These are phyloP conservation scores for Pachliopta kotzebuea DNA, from an alignment of 2,888 invertebrate species.

Conservation along the genomic window DNA sequence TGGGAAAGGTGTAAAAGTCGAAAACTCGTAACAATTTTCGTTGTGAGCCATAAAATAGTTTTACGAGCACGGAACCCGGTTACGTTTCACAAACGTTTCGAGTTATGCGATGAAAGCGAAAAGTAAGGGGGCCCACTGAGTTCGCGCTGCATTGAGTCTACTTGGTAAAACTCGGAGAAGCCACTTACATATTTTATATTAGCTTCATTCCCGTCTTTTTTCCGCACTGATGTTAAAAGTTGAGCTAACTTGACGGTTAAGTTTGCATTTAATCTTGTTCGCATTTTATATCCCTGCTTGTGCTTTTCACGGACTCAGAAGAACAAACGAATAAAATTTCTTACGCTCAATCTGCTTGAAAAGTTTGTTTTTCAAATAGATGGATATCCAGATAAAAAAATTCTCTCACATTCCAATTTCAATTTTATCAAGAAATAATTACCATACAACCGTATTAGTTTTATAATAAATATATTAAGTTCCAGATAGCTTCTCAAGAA, in stretches of 20 bases:
- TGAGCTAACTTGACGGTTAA: slow-evolving; percentile 2
- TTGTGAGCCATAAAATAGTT: slow-evolving; percentile 57
- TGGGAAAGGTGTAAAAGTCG: slow-evolving; percentile 37
- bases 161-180: slow-evolving; percentile 28
- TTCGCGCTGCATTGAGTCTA: slow-evolving; percentile 47
- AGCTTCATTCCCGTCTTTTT: slow-evolving; percentile 18
- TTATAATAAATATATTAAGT: background rate
- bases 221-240: slow-evolving; percentile 1
- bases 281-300: slow-evolving; percentile 1
- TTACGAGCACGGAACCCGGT: slow-evolving; percentile 57
- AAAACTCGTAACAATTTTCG: slow-evolving; percentile 50
- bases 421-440: background rate
- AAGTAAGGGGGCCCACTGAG: slow-evolving; percentile 38
- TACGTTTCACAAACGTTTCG: slow-evolving; percentile 46
- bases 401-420: no score
- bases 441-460: background rate
- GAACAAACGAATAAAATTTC: background rate
- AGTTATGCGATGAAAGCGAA: slow-evolving; percentile 36
- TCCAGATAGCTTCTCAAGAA: background rate
- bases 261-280: slow-evolving; percentile 13
- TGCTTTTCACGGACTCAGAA: background rate
- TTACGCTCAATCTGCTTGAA: background rate
- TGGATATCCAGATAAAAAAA: background rate
- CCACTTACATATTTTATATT: slow-evolving; percentile 25
- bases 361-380: background rate